phyloP scores from a whole-genome alignment of 2,888 invertebrate genomes.

The Drosophila colorata region DNA sequence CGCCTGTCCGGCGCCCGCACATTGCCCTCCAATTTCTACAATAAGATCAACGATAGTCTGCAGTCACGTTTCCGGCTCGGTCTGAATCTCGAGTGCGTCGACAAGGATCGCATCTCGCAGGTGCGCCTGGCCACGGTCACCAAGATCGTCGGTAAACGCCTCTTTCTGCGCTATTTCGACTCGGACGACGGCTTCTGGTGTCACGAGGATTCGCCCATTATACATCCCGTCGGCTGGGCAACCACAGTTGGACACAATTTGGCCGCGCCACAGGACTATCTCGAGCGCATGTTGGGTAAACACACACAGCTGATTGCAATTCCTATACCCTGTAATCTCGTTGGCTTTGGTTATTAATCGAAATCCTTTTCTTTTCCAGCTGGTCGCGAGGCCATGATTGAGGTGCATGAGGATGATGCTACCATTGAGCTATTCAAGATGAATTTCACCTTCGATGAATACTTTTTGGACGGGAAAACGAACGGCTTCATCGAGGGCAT shows the following conservation, averaged over 20 bases:
- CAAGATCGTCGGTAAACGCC: constrained; percentile 95
- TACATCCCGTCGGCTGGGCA: constrained; percentile 99
- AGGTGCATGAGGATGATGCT: constrained; percentile 90
- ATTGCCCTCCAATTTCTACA: constrained; percentile 95
- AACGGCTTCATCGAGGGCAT: constrained; percentile 92
- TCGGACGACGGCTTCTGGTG: constrained; percentile 98
- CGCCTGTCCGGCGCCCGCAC: constrained; percentile 97
- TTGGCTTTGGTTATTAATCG: background rate
- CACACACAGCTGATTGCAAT: background rate
- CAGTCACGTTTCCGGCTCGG: constrained; percentile 93
- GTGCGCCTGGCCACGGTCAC: constrained; percentile 95
- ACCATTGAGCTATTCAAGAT: constrained; percentile 92
- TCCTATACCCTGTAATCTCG: background rate
- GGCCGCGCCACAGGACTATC: constrained; percentile 92
- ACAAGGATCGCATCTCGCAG: constrained; percentile 97
- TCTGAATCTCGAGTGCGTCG: constrained; percentile 96
- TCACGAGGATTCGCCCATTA: constrained; percentile 96
- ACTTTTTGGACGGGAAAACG: constrained; percentile 85
- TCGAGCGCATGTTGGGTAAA: constrained; percentile 90
- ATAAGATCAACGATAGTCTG: constrained; percentile 93
- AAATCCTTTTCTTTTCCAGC: constrained; percentile 59
- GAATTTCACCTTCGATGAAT: constrained; percentile 87
- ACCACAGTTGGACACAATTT: constrained; percentile 94
- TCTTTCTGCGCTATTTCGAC: constrained; percentile 96
- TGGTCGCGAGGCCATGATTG: constrained; percentile 85